These are phyloP conservation scores for Gallinago paraguaiae DNA, from an alignment of 2,113 vertebrate genomes.

Conservation along the genomic window DNA sequence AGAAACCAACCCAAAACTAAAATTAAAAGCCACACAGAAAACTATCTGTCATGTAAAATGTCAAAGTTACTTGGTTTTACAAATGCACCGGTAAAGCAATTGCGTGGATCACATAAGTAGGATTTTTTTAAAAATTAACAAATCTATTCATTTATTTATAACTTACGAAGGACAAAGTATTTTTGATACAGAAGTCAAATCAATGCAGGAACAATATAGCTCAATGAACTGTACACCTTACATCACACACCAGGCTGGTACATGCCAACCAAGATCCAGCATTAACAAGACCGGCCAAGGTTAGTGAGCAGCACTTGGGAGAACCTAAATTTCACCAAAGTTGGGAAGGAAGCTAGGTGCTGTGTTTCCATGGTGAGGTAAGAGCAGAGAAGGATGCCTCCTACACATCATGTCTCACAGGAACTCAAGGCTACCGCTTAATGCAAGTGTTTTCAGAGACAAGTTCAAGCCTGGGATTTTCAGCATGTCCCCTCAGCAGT, in stretches of 20 bases:
- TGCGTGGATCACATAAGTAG: accelerated
- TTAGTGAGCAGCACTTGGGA: background rate
- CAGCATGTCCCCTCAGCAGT: background rate
- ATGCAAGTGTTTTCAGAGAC: background rate
- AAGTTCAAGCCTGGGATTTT: background rate
- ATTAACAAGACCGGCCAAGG: background rate
- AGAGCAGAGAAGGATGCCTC: background rate
- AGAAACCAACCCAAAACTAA: background rate
- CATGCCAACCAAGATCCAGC: background rate
- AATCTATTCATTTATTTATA: background rate
- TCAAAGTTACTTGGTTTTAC: background rate
- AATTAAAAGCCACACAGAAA: background rate
- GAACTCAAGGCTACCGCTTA: background rate
- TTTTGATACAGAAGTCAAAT: background rate
- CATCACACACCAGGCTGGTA: background rate
- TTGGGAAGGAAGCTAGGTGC: background rate
- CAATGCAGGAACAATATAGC: background rate
- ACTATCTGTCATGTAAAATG: background rate
- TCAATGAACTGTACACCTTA: background rate
- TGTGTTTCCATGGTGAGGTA: background rate
- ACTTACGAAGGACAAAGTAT: background rate
- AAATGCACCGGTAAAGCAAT: background rate
- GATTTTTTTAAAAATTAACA: background rate
- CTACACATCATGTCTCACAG: background rate
- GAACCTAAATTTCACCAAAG: background rate